Percentiles rank a stretch among this genome's conserved stretches.
phyloP scores from a whole-genome alignment of 1,140 invertebrate species.

The Macrosteles quadrilineatus region DNA sequence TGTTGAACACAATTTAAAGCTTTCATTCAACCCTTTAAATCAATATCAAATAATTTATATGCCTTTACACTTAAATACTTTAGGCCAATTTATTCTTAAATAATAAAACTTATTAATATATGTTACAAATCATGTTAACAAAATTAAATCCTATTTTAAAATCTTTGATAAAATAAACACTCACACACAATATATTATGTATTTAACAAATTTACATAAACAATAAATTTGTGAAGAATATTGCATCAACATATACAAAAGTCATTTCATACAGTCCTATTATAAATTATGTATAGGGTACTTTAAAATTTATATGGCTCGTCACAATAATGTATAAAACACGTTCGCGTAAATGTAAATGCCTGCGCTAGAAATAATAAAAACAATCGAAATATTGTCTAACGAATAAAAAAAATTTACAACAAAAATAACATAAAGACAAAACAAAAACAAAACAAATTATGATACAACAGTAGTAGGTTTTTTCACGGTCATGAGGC shows the following conservation, averaged over 20 bases:
- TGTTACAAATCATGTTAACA: neutral
- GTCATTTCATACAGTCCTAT: neutral
- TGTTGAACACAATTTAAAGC: too few relatives aligned
- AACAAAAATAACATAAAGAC: conserved; percentile 16
- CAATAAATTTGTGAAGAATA: neutral
- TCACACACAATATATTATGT: conserved; percentile 8
- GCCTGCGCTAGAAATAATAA: conserved; percentile 9
- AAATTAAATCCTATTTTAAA: conserved; percentile 16
- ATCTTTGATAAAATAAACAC: conserved; percentile 21
- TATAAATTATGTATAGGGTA: neutral
- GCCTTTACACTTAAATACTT: neutral
- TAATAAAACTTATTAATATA: neutral
- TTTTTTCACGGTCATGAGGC: conserved; percentile 35
- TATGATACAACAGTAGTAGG: neutral
- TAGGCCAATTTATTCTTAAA: conserved; percentile 12
- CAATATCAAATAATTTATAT: too few relatives aligned
- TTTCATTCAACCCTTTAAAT: too few relatives aligned
- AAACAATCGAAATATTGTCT: conserved; percentile 8
- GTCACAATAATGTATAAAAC: conserved; percentile 16
- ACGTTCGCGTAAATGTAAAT: neutral
- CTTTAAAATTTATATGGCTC: conserved; percentile 4
- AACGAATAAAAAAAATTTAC: conserved; percentile 1
- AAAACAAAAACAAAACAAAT: conserved; percentile 25
- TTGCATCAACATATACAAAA: neutral
- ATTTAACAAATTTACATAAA: conserved; percentile 11